Percentiles rank a stretch among this genome's conserved stretches.
These are phyloP conservation scores for Abramis brama DNA, from an alignment of 2,113 vertebrate genomes.

Conservation along the genomic window DNA sequence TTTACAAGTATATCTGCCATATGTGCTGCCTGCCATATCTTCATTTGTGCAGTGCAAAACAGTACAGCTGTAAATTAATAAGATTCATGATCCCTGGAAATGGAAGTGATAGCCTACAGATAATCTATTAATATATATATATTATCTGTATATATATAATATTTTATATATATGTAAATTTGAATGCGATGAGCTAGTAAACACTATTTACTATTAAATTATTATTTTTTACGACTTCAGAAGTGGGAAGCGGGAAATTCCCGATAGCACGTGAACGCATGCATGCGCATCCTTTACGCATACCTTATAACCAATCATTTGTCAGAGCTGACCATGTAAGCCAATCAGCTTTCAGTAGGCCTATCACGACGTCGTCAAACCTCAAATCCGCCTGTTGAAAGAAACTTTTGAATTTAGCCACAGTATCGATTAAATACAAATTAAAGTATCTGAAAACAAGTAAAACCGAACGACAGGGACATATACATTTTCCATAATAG, in stretches of 20 bases:
- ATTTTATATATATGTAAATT: too few species aligned
- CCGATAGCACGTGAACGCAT: too few species aligned
- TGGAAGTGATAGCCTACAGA: neutral
- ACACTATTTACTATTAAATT: too few species aligned
- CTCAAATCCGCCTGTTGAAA: neutral
- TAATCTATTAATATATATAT: neutral
- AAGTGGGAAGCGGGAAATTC: too few species aligned
- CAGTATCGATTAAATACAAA: neutral
- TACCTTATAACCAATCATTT: neutral
- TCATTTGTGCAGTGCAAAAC: neutral
- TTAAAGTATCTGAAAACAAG: neutral
- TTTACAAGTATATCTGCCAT: constrained; percentile 21
- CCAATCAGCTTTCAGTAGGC: neutral
- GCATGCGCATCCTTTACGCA: too few species aligned
- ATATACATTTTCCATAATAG: neutral
- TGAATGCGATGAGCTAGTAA: too few species aligned
- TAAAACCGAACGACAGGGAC: neutral
- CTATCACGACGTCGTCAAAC: neutral
- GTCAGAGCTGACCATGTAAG: neutral
- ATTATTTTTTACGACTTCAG: too few species aligned
- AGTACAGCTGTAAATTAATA: constrained; percentile 14
- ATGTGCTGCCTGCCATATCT: constrained; percentile 21
- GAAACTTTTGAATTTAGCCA: neutral
- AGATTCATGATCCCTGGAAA: constrained; percentile 7
- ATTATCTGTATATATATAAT: too few species aligned